Base-by-base conservation (phyloP, 2,888 invertebrate species). In the Panzeria rudis region DNA sequence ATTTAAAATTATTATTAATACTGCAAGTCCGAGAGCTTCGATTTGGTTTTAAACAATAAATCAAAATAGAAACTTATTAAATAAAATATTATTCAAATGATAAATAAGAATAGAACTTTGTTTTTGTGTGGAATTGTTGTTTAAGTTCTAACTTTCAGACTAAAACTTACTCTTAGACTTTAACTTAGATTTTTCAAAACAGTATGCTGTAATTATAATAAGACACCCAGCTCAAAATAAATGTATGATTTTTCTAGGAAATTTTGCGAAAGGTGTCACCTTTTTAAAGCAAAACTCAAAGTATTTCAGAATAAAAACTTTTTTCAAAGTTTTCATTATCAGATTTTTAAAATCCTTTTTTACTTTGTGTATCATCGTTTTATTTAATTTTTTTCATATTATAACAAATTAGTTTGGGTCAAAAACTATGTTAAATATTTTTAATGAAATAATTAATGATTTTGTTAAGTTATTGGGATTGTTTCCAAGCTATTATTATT, bases 1-100 rank as follows among this genome's bases (percentile, higher is more conserved):
- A 66, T 68, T 75, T 76, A 76, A 47, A 50, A 68, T 75, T 69
- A n/a, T 69, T 56, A 38, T 61, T 11, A 87, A 90, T 89, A 91
- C 91, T 91, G 91, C 89, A 91, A 89, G 90, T 90, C 90, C 88
- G 88, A 91, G 91, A 91, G 91, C 91, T 91, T 91, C 91, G 91
- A 91, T 91, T 90, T 86, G 86, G 87, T 88, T 38, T 62, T 81
- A 76, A 79, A 78, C 47, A 75, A 50, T 23, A 73, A 87, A 87
- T 80, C 76, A 59, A 87, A 86, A 75, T 77, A 44, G 86, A 73
- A 82, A 61, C n/a, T 20, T 83, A 83, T 73, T 84, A 86, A 87
- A 88, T 84, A 6, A 68, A 64, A 82, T 29, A 29, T n/a, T n/a
- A n/a, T n/a, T n/a, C 7, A 20, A 71, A 56, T 68, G 71, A 20